Percentiles rank a stretch among this genome's conserved stretches.
Evolutionary conservation across 2,888 invertebrate species (phyloP).

Genomic region (Cosmorhoe ocellata): DNA sequence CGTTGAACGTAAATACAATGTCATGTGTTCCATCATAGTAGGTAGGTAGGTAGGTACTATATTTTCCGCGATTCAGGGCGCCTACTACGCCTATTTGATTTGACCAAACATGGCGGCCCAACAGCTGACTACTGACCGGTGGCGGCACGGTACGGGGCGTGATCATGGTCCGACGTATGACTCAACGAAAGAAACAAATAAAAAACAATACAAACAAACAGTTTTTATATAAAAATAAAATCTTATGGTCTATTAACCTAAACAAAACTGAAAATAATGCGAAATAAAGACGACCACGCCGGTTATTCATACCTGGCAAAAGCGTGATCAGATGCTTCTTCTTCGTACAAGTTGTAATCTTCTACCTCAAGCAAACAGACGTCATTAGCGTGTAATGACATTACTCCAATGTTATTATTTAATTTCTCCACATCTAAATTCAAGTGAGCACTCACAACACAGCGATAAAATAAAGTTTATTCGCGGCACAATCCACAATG

Average conservation of each 20-base stretch:
- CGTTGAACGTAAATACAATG: conserved; percentile 48
- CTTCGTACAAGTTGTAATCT: conserved; percentile 80
- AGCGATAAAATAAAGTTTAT: conserved; percentile 50
- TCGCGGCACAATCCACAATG: conserved; percentile 73
- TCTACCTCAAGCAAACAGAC: conserved; percentile 80
- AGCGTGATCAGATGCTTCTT: conserved; percentile 81
- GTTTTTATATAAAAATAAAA: conserved; percentile 28
- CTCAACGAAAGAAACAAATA: conserved; percentile 33
- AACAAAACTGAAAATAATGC: conserved; percentile 15
- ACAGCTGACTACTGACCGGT: conserved; percentile 82
- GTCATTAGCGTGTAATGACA: conserved; percentile 82
- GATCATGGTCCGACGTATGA: conserved; percentile 64
- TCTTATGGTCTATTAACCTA: not conserved
- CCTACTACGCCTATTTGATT: conserved; percentile 80
- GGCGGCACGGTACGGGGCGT: conserved; percentile 74
- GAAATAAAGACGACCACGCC: conserved; percentile 65
- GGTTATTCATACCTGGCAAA: conserved; percentile 76
- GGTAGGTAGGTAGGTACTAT: conserved; percentile 48
- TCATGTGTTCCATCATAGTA: conserved; percentile 57
- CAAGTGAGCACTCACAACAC: conserved; percentile 42
- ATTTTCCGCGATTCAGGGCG: conserved; percentile 52
- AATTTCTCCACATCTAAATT: conserved; percentile 61
- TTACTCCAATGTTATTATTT: conserved; percentile 62
- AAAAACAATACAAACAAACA: conserved; percentile 31
- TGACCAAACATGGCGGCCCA: conserved; percentile 81